Conservation (phyloP, 92 coral and sea anemone genomes). For the Bergia puertoricense region DNA sequence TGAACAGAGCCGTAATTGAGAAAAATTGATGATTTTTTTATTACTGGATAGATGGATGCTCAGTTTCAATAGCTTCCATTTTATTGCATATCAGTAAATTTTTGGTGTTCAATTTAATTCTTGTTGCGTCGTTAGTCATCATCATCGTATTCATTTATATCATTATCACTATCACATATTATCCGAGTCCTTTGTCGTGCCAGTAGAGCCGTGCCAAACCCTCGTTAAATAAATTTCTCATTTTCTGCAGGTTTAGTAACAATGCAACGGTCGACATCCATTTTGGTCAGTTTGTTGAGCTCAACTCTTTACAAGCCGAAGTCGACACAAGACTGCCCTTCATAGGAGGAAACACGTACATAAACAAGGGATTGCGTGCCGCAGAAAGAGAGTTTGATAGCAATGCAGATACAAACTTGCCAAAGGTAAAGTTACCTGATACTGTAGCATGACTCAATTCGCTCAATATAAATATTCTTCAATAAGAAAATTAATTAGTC, state of each 20-base stretch:
- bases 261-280: slow-evolving; percentile 22
- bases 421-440: slow-evolving; percentile 3
- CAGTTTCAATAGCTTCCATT: not conserved
- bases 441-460: not conserved
- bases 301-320: slow-evolving; percentile 9
- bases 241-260: slow-evolving; percentile 27
- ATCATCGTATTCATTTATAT: too few relatives aligned
- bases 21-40: too few relatives aligned
- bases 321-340: not conserved
- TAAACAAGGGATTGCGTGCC: slow-evolving; percentile 11
- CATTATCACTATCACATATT: too few relatives aligned
- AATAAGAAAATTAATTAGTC: too few relatives aligned
- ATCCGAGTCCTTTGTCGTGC: not conserved
- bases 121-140: not conserved
- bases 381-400: slow-evolving; percentile 33
- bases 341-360: not conserved
- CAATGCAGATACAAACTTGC: not conserved
- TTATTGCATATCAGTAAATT: not conserved
- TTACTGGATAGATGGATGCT: not conserved
- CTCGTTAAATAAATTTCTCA: not conserved
- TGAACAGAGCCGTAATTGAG: not conserved
- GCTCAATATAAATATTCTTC: not conserved
- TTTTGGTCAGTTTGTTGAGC: slow-evolving; percentile 11
- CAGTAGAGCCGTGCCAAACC: not conserved
- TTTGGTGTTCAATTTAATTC: not conserved